A percentile compares a stretch with the other conserved stretches of the same genome.
phyloP scores from a whole-genome alignment of 1,140 invertebrate species.

The Caenorhabditis elegans region DNA sequence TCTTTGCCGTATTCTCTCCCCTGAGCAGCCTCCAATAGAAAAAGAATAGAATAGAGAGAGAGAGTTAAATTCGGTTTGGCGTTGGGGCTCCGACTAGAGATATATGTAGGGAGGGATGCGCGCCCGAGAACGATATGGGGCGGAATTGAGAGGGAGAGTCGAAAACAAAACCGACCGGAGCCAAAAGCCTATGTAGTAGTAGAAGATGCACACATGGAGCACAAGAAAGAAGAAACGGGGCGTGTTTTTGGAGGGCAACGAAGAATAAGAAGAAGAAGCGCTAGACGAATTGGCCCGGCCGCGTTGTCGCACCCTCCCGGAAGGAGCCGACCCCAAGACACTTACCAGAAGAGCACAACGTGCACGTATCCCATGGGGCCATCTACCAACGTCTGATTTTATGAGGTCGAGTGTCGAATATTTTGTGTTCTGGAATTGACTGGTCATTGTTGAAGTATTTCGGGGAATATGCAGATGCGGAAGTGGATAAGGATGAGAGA shows the following conservation, averaged over 20 bases:
- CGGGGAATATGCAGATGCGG: no score
- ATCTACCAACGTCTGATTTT: slow-evolving; percentile 31
- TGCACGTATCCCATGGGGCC: slow-evolving; percentile 29
- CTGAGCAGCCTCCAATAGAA: neutral
- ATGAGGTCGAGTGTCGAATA: slow-evolving; percentile 13
- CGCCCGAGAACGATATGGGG: slow-evolving; percentile 23
- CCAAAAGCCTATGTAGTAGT: neutral
- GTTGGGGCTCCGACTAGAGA: neutral
- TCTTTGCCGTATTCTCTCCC: no score
- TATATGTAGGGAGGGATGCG: neutral
- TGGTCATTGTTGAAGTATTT: no score
- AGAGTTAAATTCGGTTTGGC: slow-evolving; percentile 31
- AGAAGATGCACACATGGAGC: neutral
- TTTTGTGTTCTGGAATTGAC: no score
- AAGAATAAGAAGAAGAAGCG: slow-evolving; percentile 19
- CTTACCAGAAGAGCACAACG: slow-evolving; percentile 31
- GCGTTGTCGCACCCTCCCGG: neutral
- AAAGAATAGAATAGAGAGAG: neutral
- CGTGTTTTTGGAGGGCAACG: neutral
- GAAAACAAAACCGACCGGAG: slow-evolving; percentile 28
- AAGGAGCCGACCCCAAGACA: slow-evolving; percentile 16
- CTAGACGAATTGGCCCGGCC: slow-evolving; percentile 2
- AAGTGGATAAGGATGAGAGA: no score
- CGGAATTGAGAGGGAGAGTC: slow-evolving; percentile 21
- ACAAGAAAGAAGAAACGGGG: neutral